Evolutionary conservation across 2,888 invertebrate species (phyloP).

Genomic region (Notodonta ziczac): DNA sequence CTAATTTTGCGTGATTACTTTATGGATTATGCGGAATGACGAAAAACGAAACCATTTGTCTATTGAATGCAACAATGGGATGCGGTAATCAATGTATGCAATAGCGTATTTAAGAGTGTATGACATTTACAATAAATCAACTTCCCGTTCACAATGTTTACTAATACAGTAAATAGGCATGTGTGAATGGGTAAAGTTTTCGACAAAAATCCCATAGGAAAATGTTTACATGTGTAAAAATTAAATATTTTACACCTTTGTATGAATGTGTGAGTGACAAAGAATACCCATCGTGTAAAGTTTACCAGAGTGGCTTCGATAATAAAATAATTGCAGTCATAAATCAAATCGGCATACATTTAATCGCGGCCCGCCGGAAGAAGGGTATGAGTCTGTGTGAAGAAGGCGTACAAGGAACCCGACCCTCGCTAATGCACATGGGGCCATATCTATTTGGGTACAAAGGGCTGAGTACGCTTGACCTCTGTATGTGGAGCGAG

Average conservation of each 20-base stretch:
- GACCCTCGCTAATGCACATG: constrained; percentile 77
- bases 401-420: constrained; percentile 66
- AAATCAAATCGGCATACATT: constrained; percentile 80
- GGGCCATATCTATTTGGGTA: constrained; percentile 74
- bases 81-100: neutral
- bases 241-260: no score
- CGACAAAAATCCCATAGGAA: no score
- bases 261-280: no score
- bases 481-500: constrained; percentile 60
- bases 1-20: constrained; percentile 16
- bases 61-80: constrained; percentile 2
- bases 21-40: constrained; percentile 14
- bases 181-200: no score
- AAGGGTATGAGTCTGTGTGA: constrained; percentile 28
- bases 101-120: neutral
- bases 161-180: no score
- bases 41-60: constrained; percentile 15
- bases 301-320: neutral
- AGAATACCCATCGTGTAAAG: neutral
- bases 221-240: no score
- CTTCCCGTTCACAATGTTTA: no score
- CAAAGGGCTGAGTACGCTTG: constrained; percentile 73
- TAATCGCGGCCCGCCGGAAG: constrained; percentile 59
- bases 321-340: constrained; percentile 69
- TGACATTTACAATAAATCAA: no score